A percentile compares a stretch with the other conserved stretches of the same genome.
Evolutionary conservation across 2,113 vertebrate species (phyloP).

Genomic region (Macquaria ambigua): DNA sequence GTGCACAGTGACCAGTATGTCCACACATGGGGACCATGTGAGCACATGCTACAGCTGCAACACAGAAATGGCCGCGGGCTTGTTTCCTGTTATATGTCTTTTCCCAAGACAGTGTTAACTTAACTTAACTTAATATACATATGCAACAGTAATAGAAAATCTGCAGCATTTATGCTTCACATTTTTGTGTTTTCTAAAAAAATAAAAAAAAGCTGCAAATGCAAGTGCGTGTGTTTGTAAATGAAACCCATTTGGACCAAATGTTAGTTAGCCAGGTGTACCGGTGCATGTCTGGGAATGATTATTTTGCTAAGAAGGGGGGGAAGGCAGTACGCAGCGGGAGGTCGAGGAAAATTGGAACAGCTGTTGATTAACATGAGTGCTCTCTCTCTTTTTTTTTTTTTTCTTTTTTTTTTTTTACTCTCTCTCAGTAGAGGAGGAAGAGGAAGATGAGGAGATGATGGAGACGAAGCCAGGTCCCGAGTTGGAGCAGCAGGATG

Average conservation of each 20-base stretch:
- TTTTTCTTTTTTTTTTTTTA: constrained; percentile 17
- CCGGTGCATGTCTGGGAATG: constrained; percentile 71
- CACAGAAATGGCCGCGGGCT: background rate
- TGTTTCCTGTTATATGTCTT: constrained; percentile 4
- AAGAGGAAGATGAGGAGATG: constrained; percentile 96
- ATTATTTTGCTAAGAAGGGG: constrained; percentile 71
- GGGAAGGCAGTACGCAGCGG: constrained; percentile 53
- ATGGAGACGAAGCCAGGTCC: constrained; percentile 89
- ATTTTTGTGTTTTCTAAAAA: background rate
- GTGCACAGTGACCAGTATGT: constrained; percentile 29
- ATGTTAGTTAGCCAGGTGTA: constrained; percentile 77
- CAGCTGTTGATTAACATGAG: constrained; percentile 82
- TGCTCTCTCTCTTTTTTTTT: constrained; percentile 48
- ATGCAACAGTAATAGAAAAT: constrained; percentile 6
- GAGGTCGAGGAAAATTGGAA: constrained; percentile 75
- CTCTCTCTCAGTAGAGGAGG: constrained; percentile 89
- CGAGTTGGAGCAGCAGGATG: constrained; percentile 89
- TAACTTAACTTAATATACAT: background rate
- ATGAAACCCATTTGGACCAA: constrained; percentile 58
- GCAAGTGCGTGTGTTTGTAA: constrained; percentile 57
- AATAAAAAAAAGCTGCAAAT: background rate
- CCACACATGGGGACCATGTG: constrained; percentile 53
- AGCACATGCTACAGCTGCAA: constrained; percentile 8
- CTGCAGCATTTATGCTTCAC: background rate
- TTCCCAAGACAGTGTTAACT: background rate